Percentiles rank a stretch among this genome's conserved stretches.
Conservation (phyloP, 2,888 invertebrate genomes). For the Pheosia tremula region DNA sequence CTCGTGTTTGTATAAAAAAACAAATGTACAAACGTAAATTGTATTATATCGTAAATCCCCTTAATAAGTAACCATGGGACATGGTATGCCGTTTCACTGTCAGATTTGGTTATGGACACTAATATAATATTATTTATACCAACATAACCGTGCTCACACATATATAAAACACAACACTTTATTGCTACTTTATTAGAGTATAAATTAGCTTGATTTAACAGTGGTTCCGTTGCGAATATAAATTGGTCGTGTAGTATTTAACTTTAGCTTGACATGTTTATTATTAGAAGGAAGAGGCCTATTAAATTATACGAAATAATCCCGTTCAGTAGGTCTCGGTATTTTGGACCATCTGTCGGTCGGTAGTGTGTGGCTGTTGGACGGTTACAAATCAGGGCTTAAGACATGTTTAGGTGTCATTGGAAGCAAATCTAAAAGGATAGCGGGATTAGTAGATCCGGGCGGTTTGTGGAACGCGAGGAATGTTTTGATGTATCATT, state of each 20-base stretch:
- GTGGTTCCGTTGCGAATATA: constrained; percentile 34
- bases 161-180: constrained; percentile 25
- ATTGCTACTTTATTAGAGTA: constrained; percentile 34
- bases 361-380: constrained; percentile 63
- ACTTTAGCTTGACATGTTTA: constrained; percentile 79
- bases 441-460: constrained; percentile 15
- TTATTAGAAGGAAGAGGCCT: constrained; percentile 78
- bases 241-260: constrained; percentile 67
- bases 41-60: constrained; percentile 74
- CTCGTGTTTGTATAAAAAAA: constrained; percentile 74
- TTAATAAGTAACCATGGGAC: constrained; percentile 72
- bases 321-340: constrained; percentile 67
- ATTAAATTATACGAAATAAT: constrained; percentile 81
- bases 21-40: constrained; percentile 63
- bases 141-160: constrained; percentile 27
- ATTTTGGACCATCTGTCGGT: constrained; percentile 70
- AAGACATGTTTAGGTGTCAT: constrained; percentile 64
- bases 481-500: constrained; percentile 7
- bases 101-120: constrained; percentile 75
- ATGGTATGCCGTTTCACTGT: constrained; percentile 72
- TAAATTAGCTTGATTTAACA: constrained; percentile 25
- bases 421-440: constrained; percentile 37
- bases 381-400: constrained; percentile 62
- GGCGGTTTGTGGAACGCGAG: constrained; percentile 19
- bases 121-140: constrained; percentile 63